Percentiles rank a stretch among this genome's conserved stretches.
Conservation (phyloP, 2,113 vertebrate species). For the Todiramphus saurophagus region DNA sequence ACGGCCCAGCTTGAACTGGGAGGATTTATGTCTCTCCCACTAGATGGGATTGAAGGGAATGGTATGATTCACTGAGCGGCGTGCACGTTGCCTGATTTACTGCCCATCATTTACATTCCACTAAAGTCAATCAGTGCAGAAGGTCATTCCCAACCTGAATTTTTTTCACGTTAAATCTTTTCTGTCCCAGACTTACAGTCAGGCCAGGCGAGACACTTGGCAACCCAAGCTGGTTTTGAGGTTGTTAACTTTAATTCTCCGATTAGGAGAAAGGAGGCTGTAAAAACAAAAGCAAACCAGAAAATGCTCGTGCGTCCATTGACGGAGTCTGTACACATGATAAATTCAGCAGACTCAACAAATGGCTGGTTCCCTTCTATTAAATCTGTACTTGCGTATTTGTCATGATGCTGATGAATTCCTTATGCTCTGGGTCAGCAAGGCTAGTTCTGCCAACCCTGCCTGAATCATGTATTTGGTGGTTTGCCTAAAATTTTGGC, state of each 20-base stretch:
- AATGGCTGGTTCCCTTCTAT: constrained; percentile 1
- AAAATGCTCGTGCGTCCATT: not conserved
- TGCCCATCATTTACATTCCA: constrained; percentile 83
- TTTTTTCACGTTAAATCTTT: constrained; percentile 77
- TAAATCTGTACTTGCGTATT: constrained; percentile 6
- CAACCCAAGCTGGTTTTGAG: constrained; percentile 9
- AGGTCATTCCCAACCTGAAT: constrained; percentile 83
- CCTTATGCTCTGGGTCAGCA: constrained; percentile 28
- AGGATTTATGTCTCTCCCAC: constrained; percentile 83
- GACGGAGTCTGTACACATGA: accelerated
- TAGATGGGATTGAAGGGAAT: constrained; percentile 81
- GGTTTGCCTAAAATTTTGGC: not conserved
- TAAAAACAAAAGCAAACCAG: constrained; percentile 14
- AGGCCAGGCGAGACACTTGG: not conserved
- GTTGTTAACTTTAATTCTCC: constrained; percentile 15
- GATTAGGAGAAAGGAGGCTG: not conserved
- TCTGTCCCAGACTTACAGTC: constrained; percentile 38
- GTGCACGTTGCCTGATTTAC: constrained; percentile 82
- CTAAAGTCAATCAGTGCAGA: constrained; percentile 87
- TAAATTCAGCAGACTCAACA: not conserved
- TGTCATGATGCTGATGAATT: constrained; percentile 10
- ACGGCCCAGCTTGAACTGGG: constrained; percentile 62
- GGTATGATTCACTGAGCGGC: constrained; percentile 73
- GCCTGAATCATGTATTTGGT: not conserved
- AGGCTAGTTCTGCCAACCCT: not conserved